Evolutionary conservation across 1,140 invertebrate genomes (phyloP).

Genomic region (Trinorchestia longiramus): DNA sequence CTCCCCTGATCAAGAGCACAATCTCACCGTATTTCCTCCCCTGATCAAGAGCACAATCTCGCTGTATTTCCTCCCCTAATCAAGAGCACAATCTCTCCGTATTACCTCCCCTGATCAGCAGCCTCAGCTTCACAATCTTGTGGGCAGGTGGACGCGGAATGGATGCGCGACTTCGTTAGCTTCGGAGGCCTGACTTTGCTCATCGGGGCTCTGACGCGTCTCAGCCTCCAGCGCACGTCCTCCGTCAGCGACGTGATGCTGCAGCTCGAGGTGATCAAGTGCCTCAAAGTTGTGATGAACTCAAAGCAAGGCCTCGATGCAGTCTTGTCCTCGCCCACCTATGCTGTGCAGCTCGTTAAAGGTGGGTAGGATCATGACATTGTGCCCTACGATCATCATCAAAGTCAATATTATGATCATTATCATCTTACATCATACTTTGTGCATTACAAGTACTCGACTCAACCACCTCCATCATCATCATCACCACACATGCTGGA

Average conservation of each 20-base stretch:
- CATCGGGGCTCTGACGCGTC: slow-evolving; percentile 71
- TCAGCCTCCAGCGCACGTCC: slow-evolving; percentile 69
- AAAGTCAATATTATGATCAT: too few species aligned
- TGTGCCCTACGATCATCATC: too few species aligned
- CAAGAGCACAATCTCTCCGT: too few species aligned
- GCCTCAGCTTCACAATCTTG: not conserved
- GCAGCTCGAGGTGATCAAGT: slow-evolving; percentile 72
- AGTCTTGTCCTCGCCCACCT: slow-evolving; percentile 71
- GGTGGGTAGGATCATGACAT: too few species aligned
- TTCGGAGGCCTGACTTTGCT: slow-evolving; percentile 71
- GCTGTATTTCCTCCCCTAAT: too few species aligned
- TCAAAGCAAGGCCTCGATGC: slow-evolving; percentile 72
- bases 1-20: too few species aligned
- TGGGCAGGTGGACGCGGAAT: slow-evolving; percentile 68
- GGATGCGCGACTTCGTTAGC: slow-evolving; percentile 73
- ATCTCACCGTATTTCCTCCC: too few species aligned
- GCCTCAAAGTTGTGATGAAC: slow-evolving; percentile 73
- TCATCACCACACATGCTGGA: not conserved
- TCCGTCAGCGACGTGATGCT: slow-evolving; percentile 71
- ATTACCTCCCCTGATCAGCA: not conserved
- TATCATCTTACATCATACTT: too few species aligned
- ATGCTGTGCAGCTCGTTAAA: slow-evolving; percentile 61
- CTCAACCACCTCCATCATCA: too few species aligned
- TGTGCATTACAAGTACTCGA: too few species aligned
- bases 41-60: too few species aligned